Base-by-base conservation (phyloP, 2,797 vertebrate genomes). In the Xiphorhynchus erythropygius region DNA sequence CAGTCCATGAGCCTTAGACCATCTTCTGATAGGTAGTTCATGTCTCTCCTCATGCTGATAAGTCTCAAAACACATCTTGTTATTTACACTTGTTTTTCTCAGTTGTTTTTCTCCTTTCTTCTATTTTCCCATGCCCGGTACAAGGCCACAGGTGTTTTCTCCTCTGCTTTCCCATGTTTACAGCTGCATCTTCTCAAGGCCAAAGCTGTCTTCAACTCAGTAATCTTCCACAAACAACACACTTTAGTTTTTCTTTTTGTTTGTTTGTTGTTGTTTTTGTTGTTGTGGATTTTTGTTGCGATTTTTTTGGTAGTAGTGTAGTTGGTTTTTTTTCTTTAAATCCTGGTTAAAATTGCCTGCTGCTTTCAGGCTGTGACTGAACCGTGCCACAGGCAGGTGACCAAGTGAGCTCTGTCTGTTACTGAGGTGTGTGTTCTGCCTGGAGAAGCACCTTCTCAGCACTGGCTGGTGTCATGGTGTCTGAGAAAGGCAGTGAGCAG, bases 391-490 rank as follows among this genome's bases (percentile, higher is more conserved):
- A 17, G 30, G 37, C 41, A 64, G 32, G 41, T 53, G 73, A 16
- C 42, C 7, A 28, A 33, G 44, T 0, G 9, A 76, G 55, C 53
- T 57, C 27, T 39, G 28, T 37, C 12, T 62, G n/a, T 57, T 42
- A 5, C 67, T 55, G 53, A 18, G 68, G 5, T 4, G 1, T 5
- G 30, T 39, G 42, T 14, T 50, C 18, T 69, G 41, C 52, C 60
- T 69, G 56, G 14, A 8, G 9, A 16, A 52, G 17, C 17, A 35
- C 14, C 47, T 65, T 0, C 62, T 62, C 47, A 5, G 12, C 4
- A 1, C 62, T 70, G 50, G 5, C 25, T 27, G 39, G 2, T 39
- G 62, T 6, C 0, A 4, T 5, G 14, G 7, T 33, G 22, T 4
- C 47, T 16, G 79, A 46, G 55, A 27, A 50, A 10, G 19, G 46